These are phyloP conservation scores for Zaprionus inermis DNA, from an alignment of 1,140 invertebrate genomes.

Conservation along the genomic window DNA sequence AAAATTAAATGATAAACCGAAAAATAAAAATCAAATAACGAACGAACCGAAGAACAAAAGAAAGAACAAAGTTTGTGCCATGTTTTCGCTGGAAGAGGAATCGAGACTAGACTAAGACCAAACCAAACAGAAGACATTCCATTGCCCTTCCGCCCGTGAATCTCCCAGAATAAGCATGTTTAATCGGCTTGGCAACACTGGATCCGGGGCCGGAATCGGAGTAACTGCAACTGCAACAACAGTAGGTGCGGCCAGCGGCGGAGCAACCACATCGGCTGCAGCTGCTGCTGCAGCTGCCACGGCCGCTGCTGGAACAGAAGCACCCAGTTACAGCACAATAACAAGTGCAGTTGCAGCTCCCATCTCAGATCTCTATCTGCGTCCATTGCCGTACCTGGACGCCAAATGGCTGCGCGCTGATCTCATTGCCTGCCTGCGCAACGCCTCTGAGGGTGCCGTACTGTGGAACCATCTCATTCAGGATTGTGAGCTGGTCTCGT, in stretches of 20 bases:
- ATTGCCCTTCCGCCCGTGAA: background rate
- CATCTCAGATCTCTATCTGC: conserved; percentile 70
- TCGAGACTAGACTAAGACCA: conserved; percentile 3
- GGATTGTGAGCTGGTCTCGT: conserved; percentile 80
- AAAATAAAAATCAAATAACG: conserved; percentile 4
- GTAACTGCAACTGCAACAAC: background rate
- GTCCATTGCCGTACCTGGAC: conserved; percentile 78
- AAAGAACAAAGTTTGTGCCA: conserved; percentile 33
- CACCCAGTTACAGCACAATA: background rate
- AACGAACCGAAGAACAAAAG: conserved; percentile 19
- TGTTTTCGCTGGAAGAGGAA: conserved; percentile 18
- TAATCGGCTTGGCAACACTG: conserved; percentile 48
- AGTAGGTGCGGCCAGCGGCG: background rate
- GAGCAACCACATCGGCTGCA: background rate
- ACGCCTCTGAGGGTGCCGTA: conserved; percentile 66
- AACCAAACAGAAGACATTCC: conserved; percentile 17
- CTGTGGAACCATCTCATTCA: conserved; percentile 83
- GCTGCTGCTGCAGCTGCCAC: conserved; percentile 4
- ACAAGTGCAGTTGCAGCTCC: conserved; percentile 27
- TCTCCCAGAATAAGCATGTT: conserved; percentile 42
- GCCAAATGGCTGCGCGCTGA: conserved; percentile 82
- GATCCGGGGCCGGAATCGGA: conserved; percentile 23
- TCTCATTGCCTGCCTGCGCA: conserved; percentile 78
- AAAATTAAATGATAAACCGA: conserved; percentile 10
- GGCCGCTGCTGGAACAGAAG: conserved; percentile 1